Evolutionary conservation across 2,888 invertebrate species (phyloP), one percentile per base, ranked within the genome.

Genomic region (Antheraea assamensis): DNA sequence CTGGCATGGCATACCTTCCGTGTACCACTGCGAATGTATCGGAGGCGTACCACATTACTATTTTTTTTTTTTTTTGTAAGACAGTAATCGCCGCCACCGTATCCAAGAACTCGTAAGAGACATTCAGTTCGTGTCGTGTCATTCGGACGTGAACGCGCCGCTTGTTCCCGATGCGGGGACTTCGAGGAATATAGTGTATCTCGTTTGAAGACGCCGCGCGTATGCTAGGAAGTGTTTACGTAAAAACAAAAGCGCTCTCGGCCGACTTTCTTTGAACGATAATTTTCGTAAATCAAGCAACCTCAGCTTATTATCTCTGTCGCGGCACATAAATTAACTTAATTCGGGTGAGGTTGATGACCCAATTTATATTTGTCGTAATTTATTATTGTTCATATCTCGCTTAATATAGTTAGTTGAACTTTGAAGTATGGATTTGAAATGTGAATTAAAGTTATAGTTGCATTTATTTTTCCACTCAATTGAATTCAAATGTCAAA

Each of bases 81-180:
- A 68, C 7, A 64, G 71, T 75, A 74, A 74, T 68, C 58, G 21
- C 61, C 58, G 21, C 61, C 72, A 74, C 78, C 79, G 78, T 77
- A 80, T 80, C 78, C 73, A 80, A 81, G 77, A 74, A 24, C 42
- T 42, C 42, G 10, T n/a, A n/a, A n/a, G 13, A 42, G 58, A 64
- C 76, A 77, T 82, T 78, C 76, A 80, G 79, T 80, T 80, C 78
- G 77, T 83, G 85, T 81, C 82, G 84, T 91, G 92, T 93, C 89
- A 93, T 91, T 92, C 86, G 91, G 91, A 81, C 92, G 83, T 78
- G 78, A 77, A 76, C 85, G 87, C 87, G 91, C 93, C 94, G 92
- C 85, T 78, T 92, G 90, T 80, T 83, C 89, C 87, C 88, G 79
- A 88, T 89, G 81, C 80, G 79, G 81, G 79, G 80, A 58, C 85